These are phyloP conservation scores for Merodon equestris DNA, from an alignment of 2,888 invertebrate genomes.

Conservation along the genomic window DNA sequence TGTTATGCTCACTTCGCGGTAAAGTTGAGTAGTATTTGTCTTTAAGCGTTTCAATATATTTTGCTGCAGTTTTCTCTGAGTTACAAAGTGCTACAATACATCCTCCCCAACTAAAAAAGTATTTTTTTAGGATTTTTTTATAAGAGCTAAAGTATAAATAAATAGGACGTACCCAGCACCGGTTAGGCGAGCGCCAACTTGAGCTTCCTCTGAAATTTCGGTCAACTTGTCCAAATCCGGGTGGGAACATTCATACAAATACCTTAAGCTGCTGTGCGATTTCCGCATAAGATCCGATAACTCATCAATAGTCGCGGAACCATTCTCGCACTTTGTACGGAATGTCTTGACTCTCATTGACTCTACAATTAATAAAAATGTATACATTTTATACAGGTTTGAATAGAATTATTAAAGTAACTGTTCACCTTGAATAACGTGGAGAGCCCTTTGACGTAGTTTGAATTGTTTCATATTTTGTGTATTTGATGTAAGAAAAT, in stretches of 20 bases:
- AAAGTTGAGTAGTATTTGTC: conserved; percentile 84
- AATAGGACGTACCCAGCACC: conserved; percentile 88
- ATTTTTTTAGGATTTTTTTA: not conserved
- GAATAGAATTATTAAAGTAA: not conserved
- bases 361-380: conserved; percentile 80
- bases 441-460: conserved; percentile 90
- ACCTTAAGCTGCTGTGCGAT: conserved; percentile 92
- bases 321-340: conserved; percentile 81
- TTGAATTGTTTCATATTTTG: conserved; percentile 84
- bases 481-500: conserved; percentile 84
- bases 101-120: conserved; percentile 93
- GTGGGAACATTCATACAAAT: conserved; percentile 96
- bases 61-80: conserved; percentile 81
- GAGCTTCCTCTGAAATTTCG: conserved; percentile 83
- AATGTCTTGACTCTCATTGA: conserved; percentile 91
- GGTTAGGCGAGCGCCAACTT: conserved; percentile 93
- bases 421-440: conserved; percentile 88
- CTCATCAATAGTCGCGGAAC: conserved; percentile 78
- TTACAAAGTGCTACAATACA: conserved; percentile 88
- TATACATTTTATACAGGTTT: not conserved
- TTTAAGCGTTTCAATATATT: conserved; percentile 85
- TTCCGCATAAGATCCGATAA: conserved; percentile 92
- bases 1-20: conserved; percentile 80
- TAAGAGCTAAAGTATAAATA: not conserved
- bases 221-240: conserved; percentile 91